phyloP scores from a whole-genome alignment of 2,113 vertebrate genomes.

The Rostratula benghalensis region DNA sequence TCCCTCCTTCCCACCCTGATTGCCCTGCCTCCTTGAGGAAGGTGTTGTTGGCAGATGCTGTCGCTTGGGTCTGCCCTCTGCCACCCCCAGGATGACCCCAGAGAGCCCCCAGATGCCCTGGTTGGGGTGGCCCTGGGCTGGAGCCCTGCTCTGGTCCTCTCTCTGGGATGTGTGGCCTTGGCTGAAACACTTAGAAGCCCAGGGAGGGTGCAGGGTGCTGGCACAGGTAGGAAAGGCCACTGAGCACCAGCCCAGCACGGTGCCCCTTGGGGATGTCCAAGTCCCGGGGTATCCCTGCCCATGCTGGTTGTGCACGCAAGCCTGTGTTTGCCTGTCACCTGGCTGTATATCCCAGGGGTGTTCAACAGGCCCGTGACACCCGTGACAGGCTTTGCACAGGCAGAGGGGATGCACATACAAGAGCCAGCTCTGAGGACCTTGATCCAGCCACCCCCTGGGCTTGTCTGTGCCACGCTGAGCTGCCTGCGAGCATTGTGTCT shows the following conservation, averaged over 20 bases:
- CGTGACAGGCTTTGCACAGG: fast-evolving
- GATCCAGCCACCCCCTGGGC: not conserved
- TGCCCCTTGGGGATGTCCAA: not conserved
- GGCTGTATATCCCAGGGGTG: not conserved
- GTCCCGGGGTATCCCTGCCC: not conserved
- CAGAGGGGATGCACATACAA: not conserved
- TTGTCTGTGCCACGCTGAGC: not conserved
- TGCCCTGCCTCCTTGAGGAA: not conserved
- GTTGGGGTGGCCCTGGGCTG: not conserved
- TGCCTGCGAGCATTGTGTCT: not conserved
- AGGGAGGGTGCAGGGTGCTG: not conserved
- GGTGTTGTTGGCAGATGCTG: not conserved
- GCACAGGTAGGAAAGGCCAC: not conserved
- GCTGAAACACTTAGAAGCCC: not conserved
- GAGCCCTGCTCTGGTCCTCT: not conserved
- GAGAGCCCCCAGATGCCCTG: not conserved
- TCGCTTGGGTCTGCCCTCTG: not conserved
- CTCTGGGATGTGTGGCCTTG: not conserved
- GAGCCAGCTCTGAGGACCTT: not conserved
- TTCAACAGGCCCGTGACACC: fast-evolving
- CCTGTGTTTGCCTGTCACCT: not conserved
- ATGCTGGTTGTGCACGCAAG: fast-evolving
- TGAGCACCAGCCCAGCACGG: not conserved
- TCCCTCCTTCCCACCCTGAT: not conserved
- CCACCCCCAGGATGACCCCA: not conserved